Evolutionary conservation across 2,113 vertebrate genomes (phyloP).

Genomic region (Peromyscus californicus): DNA sequence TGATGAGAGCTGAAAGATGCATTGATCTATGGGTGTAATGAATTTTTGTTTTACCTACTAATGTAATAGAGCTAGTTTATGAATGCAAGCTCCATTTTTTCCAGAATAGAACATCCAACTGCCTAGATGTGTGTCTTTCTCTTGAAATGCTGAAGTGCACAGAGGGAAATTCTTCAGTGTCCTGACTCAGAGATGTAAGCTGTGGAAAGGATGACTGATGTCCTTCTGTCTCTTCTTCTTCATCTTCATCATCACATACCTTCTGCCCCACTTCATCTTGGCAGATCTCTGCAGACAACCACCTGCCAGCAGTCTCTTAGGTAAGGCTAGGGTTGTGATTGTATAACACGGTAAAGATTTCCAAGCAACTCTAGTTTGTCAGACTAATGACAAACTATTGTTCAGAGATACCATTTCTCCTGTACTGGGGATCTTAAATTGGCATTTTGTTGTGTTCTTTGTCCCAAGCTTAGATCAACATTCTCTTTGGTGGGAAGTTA

Average conservation of each 20-base stretch:
- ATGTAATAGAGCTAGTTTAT: neutral
- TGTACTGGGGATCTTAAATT: neutral
- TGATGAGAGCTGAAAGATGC: neutral
- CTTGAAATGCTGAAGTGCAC: neutral
- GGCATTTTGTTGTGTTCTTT: neutral
- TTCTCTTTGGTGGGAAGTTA: neutral
- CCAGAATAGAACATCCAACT: neutral
- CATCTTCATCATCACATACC: neutral
- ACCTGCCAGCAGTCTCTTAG: neutral
- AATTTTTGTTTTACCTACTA: neutral
- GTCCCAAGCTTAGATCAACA: neutral
- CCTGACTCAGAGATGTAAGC: neutral
- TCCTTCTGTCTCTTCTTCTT: neutral
- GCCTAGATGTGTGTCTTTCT: neutral
- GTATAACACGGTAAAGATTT: neutral
- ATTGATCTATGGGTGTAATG: neutral
- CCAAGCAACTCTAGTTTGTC: neutral
- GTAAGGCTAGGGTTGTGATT: neutral
- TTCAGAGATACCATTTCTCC: neutral
- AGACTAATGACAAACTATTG: neutral
- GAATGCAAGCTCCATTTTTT: neutral
- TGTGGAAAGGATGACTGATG: neutral
- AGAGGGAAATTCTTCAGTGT: neutral
- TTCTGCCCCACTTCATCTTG: neutral
- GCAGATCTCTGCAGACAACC: neutral